Evolutionary conservation across 2,797 vertebrate species (phyloP), one percentile per base, ranked within the genome.

Genomic region (Microctenopoma stevenorrisi): DNA sequence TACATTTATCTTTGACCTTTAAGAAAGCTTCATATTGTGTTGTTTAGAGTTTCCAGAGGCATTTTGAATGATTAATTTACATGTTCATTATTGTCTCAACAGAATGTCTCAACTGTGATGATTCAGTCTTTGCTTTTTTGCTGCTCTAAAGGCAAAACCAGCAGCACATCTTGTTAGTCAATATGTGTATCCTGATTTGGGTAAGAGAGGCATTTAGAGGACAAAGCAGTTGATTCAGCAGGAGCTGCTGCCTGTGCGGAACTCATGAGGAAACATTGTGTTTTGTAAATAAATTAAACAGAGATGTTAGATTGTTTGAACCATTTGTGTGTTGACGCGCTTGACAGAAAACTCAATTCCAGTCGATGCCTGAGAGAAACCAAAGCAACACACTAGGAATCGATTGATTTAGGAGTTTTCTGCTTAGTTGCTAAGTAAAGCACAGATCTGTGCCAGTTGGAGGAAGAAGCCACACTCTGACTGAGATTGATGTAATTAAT

Each of bases 401-500:
- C 10, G 2, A 1, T 15, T 38, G 37, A 12, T 38, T 38, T 42
- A 16, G 11, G 14, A 16, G 5, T 63, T 8, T 38, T 68, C 8
- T 47, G 49, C 40, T 40, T 35, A 10, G n/a, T 33, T 43, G 37
- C 44, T 67, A 3, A 44, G 35, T 16, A 49, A 28, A 46, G 25
- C 18, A 15, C 8, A 58, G 6, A 37, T 55, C 22, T 18, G 2
- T 71, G 14, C 14, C 18, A 50, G 30, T 14, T n/a, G 2, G 16
- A 61, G 48, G 67, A 12, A 40, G 67, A 9, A 40, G 25, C 37
- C n/a, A 18, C 42, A 53, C 54, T 69, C 50, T 54, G 53, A 18
- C 12, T 40, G 42, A 64, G 42, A 72, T 46, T 60, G 22, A 28
- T 66, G 15, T 57, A 7, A 62, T 54, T 74, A 55, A 38, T 70